phyloP scores from a whole-genome alignment of 1,140 invertebrate genomes.

The Pygmarrhopalites habei region DNA sequence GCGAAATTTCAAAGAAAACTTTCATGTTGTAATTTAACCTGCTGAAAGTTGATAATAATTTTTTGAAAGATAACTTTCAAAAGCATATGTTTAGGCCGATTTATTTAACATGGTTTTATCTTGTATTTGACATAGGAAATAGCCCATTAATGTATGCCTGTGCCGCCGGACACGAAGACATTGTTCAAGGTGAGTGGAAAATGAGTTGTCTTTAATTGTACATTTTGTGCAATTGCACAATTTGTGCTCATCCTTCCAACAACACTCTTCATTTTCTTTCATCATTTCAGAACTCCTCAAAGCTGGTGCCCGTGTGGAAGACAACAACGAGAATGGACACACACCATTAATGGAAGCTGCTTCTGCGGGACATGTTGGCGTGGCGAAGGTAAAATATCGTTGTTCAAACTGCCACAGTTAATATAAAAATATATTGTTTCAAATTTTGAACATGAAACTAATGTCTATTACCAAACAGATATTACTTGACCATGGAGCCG shows the following conservation, averaged over 20 bases:
- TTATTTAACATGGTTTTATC: neutral
- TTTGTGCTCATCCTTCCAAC: no score
- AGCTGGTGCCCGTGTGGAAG: conserved; percentile 89
- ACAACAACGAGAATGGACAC: conserved; percentile 98
- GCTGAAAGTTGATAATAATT: conserved; percentile 18
- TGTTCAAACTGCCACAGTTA: neutral
- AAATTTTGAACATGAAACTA: no score
- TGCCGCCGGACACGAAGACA: conserved; percentile 88
- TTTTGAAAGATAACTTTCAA: no score
- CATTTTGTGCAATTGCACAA: no score
- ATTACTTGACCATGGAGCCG: conserved; percentile 82
- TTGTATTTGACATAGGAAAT: conserved; percentile 57
- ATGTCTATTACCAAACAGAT: no score
- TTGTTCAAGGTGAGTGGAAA: no score
- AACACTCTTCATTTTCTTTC: no score
- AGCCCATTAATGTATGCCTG: conserved; percentile 98
- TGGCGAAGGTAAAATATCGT: conserved; percentile 60
- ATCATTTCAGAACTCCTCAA: conserved; percentile 83
- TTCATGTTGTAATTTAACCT: conserved; percentile 2
- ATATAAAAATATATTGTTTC: neutral
- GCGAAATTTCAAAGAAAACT: neutral
- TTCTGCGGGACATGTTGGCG: conserved; percentile 89
- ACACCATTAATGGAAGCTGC: conserved; percentile 98
- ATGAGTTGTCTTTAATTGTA: no score
- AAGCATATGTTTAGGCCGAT: no score